Percentiles rank a stretch among this genome's conserved stretches.
Evolutionary conservation across 2,888 invertebrate species (phyloP).

Genomic region (Leptinotarsa juncta): DNA sequence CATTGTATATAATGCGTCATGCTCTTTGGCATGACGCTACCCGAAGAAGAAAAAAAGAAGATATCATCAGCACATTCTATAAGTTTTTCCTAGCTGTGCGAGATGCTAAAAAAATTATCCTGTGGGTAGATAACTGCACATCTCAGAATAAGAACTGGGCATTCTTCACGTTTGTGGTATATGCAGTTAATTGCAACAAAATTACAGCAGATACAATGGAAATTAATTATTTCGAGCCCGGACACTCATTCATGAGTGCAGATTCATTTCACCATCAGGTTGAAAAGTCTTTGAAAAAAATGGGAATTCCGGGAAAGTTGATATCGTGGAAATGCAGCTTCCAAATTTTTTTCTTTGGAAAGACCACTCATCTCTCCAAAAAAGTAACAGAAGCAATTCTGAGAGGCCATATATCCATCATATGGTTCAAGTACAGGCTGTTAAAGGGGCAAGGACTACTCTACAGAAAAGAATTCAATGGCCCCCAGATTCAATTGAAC

Average conservation of each 20-base stretch:
- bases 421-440: neutral
- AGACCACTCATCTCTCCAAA: neutral
- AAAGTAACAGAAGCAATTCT: neutral
- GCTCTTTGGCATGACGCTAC: slow-evolving; percentile 52
- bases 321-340: neutral
- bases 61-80: slow-evolving; percentile 38
- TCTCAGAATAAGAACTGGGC: slow-evolving; percentile 46
- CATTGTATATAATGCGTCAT: slow-evolving; percentile 6
- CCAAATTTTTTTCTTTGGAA: neutral
- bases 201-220: slow-evolving; percentile 29
- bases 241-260: slow-evolving; percentile 45
- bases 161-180: slow-evolving; percentile 41
- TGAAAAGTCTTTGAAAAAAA: slow-evolving; percentile 28
- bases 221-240: slow-evolving; percentile 46
- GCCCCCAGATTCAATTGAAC: slow-evolving; percentile 8
- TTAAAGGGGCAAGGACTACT: neutral
- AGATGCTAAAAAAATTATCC: slow-evolving; percentile 31
- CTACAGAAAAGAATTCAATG: neutral
- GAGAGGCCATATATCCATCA: slow-evolving; percentile 7
- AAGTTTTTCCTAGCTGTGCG: slow-evolving; percentile 31
- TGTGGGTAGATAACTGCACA: slow-evolving; percentile 45
- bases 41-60: slow-evolving; percentile 42
- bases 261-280: slow-evolving; percentile 41
- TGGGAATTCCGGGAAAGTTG: slow-evolving; percentile 4
- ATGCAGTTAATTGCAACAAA: slow-evolving; percentile 40